Conservation (phyloP, 2,797 vertebrate genomes). For the Girardinus metallicus region DNA sequence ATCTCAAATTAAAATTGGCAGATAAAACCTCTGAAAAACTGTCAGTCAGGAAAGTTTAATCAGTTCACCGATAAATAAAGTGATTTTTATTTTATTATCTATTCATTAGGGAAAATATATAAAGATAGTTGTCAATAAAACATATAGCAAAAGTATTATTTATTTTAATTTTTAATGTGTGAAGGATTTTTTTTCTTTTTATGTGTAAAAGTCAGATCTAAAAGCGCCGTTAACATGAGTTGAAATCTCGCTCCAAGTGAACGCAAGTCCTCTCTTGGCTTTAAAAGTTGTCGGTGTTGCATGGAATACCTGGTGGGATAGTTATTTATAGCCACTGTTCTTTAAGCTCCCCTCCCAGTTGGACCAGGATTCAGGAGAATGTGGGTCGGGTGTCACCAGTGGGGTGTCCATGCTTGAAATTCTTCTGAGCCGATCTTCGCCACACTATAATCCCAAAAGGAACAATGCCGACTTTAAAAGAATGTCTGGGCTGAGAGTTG, state of each 20-base stretch:
- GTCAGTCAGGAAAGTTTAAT: neutral
- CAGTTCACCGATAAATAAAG: neutral
- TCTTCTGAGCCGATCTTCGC: slow-evolving; percentile 72
- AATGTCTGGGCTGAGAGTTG: slow-evolving; percentile 15
- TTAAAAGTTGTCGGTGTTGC: slow-evolving; percentile 55
- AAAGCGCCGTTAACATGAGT: slow-evolving; percentile 3
- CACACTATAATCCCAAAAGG: slow-evolving; percentile 34
- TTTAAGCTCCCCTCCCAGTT: slow-evolving; percentile 58
- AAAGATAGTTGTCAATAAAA: neutral
- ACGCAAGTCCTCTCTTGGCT: slow-evolving; percentile 30
- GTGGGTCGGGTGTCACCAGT: slow-evolving; percentile 73
- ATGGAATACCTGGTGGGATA: slow-evolving; percentile 72
- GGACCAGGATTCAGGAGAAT: slow-evolving; percentile 71
- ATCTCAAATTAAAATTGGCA: neutral
- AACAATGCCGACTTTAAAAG: slow-evolving; percentile 23
- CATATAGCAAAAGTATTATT: neutral
- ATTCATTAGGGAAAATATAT: neutral
- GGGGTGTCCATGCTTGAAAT: slow-evolving; percentile 73
- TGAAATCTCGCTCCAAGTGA: slow-evolving; percentile 21
- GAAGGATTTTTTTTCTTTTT: neutral
- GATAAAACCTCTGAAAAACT: neutral
- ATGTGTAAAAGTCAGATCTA: slow-evolving; percentile 7
- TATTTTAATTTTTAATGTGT: neutral
- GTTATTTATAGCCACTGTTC: slow-evolving; percentile 72
- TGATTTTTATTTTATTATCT: neutral